Evolutionary conservation across 2,797 vertebrate species (phyloP).

Genomic region (Hipposideros larvatus): DNA sequence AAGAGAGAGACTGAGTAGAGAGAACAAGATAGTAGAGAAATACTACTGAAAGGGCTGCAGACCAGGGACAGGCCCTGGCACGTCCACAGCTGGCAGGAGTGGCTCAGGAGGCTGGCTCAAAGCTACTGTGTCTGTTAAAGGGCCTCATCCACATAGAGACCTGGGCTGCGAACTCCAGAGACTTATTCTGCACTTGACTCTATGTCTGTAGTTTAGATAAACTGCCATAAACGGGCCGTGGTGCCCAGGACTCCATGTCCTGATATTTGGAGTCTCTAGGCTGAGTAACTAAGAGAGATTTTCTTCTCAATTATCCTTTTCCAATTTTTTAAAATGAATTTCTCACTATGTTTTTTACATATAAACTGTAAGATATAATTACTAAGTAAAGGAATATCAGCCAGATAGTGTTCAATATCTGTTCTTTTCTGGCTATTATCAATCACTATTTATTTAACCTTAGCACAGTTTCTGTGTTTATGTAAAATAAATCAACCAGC

Average conservation of each 20-base stretch:
- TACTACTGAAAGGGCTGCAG: not conserved
- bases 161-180: not conserved
- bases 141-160: rapidly evolving
- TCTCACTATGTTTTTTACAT: not conserved
- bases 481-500: not conserved
- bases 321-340: not conserved
- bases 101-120: not conserved
- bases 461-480: not conserved
- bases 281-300: not conserved
- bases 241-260: not conserved
- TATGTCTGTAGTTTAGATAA: not conserved
- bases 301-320: not conserved
- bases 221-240: rapidly evolving
- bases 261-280: not conserved
- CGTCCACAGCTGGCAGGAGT: rapidly evolving
- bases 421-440: not conserved
- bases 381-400: not conserved
- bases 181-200: not conserved
- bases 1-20: not conserved
- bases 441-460: not conserved
- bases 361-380: not conserved
- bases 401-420: not conserved
- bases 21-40: not conserved
- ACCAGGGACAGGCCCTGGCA: not conserved
- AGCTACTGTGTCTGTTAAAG: too few species aligned